These are phyloP conservation scores for Drosophila tropicalis DNA, from an alignment of 1,140 invertebrate genomes.

Conservation along the genomic window DNA sequence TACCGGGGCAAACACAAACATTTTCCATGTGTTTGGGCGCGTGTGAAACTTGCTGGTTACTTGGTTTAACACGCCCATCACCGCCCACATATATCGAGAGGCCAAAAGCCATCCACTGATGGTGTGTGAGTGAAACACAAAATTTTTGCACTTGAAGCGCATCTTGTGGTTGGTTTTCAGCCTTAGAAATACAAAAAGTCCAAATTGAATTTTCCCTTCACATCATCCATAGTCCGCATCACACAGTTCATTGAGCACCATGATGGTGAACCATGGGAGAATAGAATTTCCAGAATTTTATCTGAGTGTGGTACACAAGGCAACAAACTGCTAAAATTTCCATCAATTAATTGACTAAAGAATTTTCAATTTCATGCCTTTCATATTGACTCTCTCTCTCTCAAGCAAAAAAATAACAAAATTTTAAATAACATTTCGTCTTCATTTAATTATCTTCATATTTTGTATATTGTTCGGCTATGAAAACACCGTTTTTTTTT, in stretches of 20 bases:
- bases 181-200: constrained; percentile 50
- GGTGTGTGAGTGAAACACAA: constrained; percentile 16
- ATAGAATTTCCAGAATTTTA: constrained; percentile 1
- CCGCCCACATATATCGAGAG: constrained; percentile 35
- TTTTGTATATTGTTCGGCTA: not conserved
- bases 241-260: constrained; percentile 50
- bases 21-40: constrained; percentile 39
- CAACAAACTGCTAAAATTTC: constrained; percentile 1
- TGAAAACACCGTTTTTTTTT: too few species aligned
- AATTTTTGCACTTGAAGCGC: constrained; percentile 28
- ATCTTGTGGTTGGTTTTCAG: constrained; percentile 41
- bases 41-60: constrained; percentile 47
- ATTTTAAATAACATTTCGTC: not conserved
- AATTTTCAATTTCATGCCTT: constrained; percentile 7
- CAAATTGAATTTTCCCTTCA: constrained; percentile 55
- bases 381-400: not conserved
- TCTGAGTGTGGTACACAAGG: not conserved
- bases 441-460: not conserved
- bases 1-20: constrained; percentile 59
- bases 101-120: constrained; percentile 30
- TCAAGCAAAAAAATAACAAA: not conserved
- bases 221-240: constrained; percentile 9
- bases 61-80: constrained; percentile 48
- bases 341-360: constrained; percentile 8
- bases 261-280: not conserved